These are phyloP conservation scores for Andrena chrysosceles DNA, from an alignment of 2,888 invertebrate species.

Conservation along the genomic window DNA sequence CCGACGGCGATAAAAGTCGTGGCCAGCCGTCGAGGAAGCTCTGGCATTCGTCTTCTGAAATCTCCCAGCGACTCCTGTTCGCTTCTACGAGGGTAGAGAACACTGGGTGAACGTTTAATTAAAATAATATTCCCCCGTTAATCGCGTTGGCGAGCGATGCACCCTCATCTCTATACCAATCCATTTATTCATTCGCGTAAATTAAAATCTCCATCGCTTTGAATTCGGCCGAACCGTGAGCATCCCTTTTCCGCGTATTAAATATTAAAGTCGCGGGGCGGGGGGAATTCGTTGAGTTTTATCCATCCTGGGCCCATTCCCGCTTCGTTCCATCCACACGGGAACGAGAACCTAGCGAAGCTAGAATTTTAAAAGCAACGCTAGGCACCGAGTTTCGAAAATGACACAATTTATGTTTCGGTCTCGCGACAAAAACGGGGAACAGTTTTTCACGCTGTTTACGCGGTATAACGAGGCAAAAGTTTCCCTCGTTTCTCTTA, in stretches of 20 bases:
- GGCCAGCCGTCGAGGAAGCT: neutral
- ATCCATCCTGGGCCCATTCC: neutral
- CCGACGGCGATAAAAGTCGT: constrained; percentile 10
- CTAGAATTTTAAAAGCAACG: no score
- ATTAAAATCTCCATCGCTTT: constrained; percentile 52
- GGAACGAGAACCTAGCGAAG: no score
- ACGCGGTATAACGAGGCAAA: neutral
- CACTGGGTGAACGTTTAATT: constrained; percentile 30
- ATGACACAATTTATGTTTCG: no score
- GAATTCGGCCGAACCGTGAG: constrained; percentile 15
- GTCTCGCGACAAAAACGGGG: no score
- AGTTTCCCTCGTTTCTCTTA: no score
- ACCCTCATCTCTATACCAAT: neutral
- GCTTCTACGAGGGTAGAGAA: neutral
- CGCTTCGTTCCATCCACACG: neutral
- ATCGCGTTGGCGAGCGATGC: constrained; percentile 17
- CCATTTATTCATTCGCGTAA: constrained; percentile 29
- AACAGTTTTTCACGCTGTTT: no score
- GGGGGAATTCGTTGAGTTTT: constrained; percentile 39
- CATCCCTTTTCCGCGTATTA: constrained; percentile 24
- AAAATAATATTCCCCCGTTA: constrained; percentile 45
- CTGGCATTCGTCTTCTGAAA: neutral
- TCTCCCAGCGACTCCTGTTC: neutral
- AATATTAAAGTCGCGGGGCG: constrained; percentile 41
- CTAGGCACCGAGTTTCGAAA: no score